Evolutionary conservation across 2,888 invertebrate genomes (phyloP), one percentile per base, ranked within the genome.

Genomic region (Ormia ochracea): DNA sequence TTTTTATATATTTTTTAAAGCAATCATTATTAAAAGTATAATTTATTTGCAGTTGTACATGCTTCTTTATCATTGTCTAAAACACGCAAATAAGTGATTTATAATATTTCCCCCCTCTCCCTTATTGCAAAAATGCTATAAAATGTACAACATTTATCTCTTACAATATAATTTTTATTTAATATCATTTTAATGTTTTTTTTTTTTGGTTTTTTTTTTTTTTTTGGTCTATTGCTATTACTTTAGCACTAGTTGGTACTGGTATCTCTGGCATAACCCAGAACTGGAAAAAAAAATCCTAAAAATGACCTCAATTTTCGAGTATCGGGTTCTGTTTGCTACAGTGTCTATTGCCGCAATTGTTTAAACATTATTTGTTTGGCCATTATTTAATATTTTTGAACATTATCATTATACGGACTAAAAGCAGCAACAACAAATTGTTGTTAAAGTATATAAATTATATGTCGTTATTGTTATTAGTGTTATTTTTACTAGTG

Each of bases 71-170:
- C 77, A 77, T 73, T 80, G 77, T 80, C 77, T 77, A 80, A 68
- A 80, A 80, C 80, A 80, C 80, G 80, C 80, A 80, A 80, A 80
- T 77, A 80, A 80, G 80, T 80, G 80, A 80, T 80, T 80, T 80
- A 80, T 80, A 80, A 21, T 58, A 68, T 76, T 50, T 28, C 58
- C 19, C 21, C 19, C 36, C 36, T 43, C 17, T 28, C 2, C 36
- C 58, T 65, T 61, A 48, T 56, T 72, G 56, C 56, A 63, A 65
- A 76, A 66, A 45, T 17, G 43, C 7, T 59, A 63, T n/a, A n/a
- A n/a, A n/a, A n/a, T n/a, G n/a, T n/a, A n/a, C n/a, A n/a, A 56
- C 63, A 56, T 63, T 72, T 80, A 76, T 80, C 76, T 72, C 76
- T 72, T 76, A 72, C 66, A 79, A 63, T 48, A 79, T 76, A 72